These are phyloP conservation scores for Cheilinus undulatus DNA, from an alignment of 2,113 vertebrate species.

Conservation along the genomic window DNA sequence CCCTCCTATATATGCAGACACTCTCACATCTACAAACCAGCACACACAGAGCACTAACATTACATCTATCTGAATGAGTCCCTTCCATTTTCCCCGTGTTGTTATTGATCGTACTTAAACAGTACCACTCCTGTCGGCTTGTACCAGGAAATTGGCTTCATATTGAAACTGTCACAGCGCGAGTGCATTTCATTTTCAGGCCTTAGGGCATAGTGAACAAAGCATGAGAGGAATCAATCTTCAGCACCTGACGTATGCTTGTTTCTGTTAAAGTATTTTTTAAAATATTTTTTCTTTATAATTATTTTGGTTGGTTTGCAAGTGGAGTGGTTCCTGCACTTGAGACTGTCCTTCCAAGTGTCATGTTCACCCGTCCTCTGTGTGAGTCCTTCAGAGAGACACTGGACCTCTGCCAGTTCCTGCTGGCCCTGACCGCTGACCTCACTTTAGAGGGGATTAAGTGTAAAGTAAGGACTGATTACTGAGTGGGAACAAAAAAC, in stretches of 20 bases:
- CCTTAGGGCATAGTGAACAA: constrained; percentile 45
- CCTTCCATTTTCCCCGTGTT: constrained; percentile 65
- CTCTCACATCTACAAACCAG: not conserved
- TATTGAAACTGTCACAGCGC: constrained; percentile 79
- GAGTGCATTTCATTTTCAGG: constrained; percentile 68
- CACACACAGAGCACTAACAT: constrained; percentile 32
- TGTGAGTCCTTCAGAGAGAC: constrained; percentile 6
- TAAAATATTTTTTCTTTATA: constrained; percentile 29
- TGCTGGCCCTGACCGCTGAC: constrained; percentile 17
- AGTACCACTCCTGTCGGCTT: constrained; percentile 71
- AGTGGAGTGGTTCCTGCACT: not conserved
- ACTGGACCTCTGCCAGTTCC: constrained; percentile 10
- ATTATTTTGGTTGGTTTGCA: constrained; percentile 9
- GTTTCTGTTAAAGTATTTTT: constrained; percentile 28
- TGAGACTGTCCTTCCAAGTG: constrained; percentile 4
- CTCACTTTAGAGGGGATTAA: not conserved
- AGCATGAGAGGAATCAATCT: constrained; percentile 67
- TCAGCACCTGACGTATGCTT: constrained; percentile 27
- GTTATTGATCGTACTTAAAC: constrained; percentile 83
- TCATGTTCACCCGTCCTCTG: not conserved
- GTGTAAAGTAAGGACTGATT: not conserved
- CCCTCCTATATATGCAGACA: not conserved
- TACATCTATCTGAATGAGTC: constrained; percentile 72
- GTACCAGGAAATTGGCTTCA: constrained; percentile 82
- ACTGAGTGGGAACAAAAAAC: not conserved